phyloP scores from a whole-genome alignment of 1,140 invertebrate genomes.

The Drosophila sproati region DNA sequence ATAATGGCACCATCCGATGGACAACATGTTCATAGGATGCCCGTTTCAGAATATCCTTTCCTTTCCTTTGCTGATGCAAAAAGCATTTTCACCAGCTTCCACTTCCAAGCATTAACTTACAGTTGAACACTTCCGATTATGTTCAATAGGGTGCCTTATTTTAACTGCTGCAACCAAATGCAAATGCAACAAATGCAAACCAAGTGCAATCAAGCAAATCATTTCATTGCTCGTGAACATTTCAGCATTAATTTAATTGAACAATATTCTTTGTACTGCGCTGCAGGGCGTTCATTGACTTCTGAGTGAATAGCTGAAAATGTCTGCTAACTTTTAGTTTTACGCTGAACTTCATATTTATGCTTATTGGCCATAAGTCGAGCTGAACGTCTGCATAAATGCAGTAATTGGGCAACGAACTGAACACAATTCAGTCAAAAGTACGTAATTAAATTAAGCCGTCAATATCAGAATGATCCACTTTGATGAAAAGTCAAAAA shows the following conservation, averaged over 20 bases:
- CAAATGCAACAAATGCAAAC: slow-evolving; percentile 14
- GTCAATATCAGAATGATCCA: neutral
- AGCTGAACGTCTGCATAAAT: neutral
- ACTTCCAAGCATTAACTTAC: neutral
- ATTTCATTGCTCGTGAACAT: slow-evolving; percentile 11
- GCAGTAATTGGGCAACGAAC: no score
- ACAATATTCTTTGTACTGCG: neutral
- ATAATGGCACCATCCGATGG: neutral
- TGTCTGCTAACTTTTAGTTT: slow-evolving; percentile 16
- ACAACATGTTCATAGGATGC: no score
- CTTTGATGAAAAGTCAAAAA: neutral
- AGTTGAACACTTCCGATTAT: slow-evolving; percentile 6
- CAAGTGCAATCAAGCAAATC: slow-evolving; percentile 19
- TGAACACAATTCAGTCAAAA: slow-evolving; percentile 5
- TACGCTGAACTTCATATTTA: slow-evolving; percentile 10
- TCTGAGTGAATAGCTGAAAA: no score
- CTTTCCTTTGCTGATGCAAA: neutral
- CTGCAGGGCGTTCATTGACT: slow-evolving; percentile 23
- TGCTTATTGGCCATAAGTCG: neutral
- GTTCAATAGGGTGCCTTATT: slow-evolving; percentile 27
- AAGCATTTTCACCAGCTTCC: neutral
- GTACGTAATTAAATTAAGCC: slow-evolving; percentile 10
- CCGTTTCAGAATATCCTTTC: neutral
- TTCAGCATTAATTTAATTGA: no score
- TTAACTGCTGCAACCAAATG: slow-evolving; percentile 29